Base-by-base conservation (phyloP, 2,888 invertebrate genomes). In the Branchipolynoe longqiensis region DNA sequence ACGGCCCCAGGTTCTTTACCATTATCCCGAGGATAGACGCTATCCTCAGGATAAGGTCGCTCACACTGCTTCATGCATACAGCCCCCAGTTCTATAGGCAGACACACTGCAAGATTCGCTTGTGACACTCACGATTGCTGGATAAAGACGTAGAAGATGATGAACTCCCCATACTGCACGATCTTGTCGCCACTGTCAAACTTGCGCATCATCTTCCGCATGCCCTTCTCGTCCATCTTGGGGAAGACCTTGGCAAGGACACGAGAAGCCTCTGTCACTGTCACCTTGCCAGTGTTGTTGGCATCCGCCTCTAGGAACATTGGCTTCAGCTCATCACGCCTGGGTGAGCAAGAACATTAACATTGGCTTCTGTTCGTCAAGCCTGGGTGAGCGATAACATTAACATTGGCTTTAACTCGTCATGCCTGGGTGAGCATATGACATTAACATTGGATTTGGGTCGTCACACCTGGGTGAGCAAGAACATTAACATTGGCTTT, bases 401-500 rank as follows among this genome's bases (percentile, higher is more conserved):
- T n/a, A 78, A 78, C 22, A 78, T 18, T 0, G 78, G 78, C 48
- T 48, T 4, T 31, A 78, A 54, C 28, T 78, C 48, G 38, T 73
- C 73, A n/a, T 40, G 38, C 31, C 73, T 73, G 36, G 2, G 25
- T n/a, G n/a, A n/a, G n/a, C n/a, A n/a, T n/a, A n/a, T n/a, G n/a
- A n/a, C n/a, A n/a, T n/a, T n/a, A 78, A 78, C 22, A 78, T 18
- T 0, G 78, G 78, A 25, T 48, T 4, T 31, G 48, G 31, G 12
- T 78, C 48, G 38, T 73, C 73, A n/a, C 73, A n/a, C 31, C 73
- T 73, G 36, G 2, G 25, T n/a, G n/a, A n/a, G n/a, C n/a, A n/a
- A n/a, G n/a, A n/a, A n/a, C n/a, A n/a, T n/a, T n/a, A 78, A 78
- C 22, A 78, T 18, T 0, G 78, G 78, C 48, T 48, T 4, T 31